Evolutionary conservation across 2,888 invertebrate genomes (phyloP).

Genomic region (Deroplatys truncata): DNA sequence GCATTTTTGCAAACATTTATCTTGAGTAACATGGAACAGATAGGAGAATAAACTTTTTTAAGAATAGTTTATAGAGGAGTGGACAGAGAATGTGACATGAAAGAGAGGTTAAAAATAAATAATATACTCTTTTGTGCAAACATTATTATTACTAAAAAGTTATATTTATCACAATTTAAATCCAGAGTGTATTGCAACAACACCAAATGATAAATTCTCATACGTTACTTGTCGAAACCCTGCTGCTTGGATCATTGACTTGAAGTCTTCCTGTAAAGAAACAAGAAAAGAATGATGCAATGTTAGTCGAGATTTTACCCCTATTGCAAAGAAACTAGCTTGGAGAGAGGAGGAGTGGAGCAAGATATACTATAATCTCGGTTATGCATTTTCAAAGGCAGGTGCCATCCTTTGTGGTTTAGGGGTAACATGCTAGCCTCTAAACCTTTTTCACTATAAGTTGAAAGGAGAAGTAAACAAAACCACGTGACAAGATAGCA

Average conservation of each 20-base stretch:
- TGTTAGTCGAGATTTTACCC: background rate
- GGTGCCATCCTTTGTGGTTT: too few relatives aligned
- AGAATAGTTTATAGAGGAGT: too few relatives aligned
- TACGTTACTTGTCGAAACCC: constrained; percentile 86
- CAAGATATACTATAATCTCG: background rate
- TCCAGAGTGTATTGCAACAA: constrained; percentile 93
- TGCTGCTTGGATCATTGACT: constrained; percentile 79
- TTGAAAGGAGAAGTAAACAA: too few relatives aligned
- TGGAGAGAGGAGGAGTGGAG: background rate
- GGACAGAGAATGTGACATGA: too few relatives aligned
- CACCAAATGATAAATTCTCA: constrained; percentile 87
- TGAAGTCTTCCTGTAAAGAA: constrained; percentile 70
- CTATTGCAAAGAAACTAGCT: background rate
- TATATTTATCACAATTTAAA: constrained; percentile 67
- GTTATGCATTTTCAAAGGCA: too few relatives aligned
- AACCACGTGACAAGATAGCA: too few relatives aligned
- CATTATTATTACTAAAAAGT: background rate
- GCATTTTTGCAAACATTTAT: too few relatives aligned
- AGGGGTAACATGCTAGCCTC: too few relatives aligned
- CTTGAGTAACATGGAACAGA: too few relatives aligned
- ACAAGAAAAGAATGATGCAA: constrained; percentile 15
- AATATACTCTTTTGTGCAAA: background rate
- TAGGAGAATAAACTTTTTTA: too few relatives aligned
- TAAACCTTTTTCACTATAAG: too few relatives aligned
- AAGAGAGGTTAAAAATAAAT: background rate